Base-by-base conservation (phyloP, 2,113 vertebrate genomes). In the Astatotilapia flaviijosephi region DNA sequence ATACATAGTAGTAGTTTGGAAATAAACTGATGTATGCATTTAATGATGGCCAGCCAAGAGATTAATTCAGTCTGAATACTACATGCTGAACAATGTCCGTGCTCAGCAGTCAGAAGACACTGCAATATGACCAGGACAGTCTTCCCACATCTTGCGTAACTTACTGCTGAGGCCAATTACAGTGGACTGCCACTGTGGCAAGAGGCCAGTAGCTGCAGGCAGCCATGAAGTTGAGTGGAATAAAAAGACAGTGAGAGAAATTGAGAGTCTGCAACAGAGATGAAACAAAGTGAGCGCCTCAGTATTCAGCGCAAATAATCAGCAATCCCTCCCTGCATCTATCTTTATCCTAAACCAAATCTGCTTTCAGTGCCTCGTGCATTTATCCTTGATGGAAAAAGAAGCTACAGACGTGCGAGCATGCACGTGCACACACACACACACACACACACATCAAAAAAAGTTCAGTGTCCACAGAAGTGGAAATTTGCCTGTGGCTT, bases 301-400 rank as follows among this genome's bases (percentile, higher is more conserved):
- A 55, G 88, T 91, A 94, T 94, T 94, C 94, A 91, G 85, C 6
- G 65, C 82, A 80, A 90, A 92, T 87, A 92, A 93, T 93, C 93
- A 92, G 91, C 88, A 84, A 86, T 91, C 80, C 86, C 92, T 85
- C 88, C 83, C 86, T 70, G 84, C 53, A 49, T 88, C 91, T 85
- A 92, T 94, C 93, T 94, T 93, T 91, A 94, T 94, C 93, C 90
- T 84, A 88, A 31, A 89, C 88, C 84, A 90, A 90, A 91, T 92
- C 91, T 89, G 90, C 90, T 89, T 87, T 84, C 86, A 86, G 51
- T 55, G 60, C 85, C 83, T 92, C 86, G 47, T 77, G 88, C 62
- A 79, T 90, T 92, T 83, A 84, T 88, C 81, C 75, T 70, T 70
- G 86, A 86, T 53, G n/a, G 88, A 88, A 62, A 75, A 87, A 77